phyloP scores from a whole-genome alignment of 2,797 vertebrate species.

The Sphenopsis melanotis region DNA sequence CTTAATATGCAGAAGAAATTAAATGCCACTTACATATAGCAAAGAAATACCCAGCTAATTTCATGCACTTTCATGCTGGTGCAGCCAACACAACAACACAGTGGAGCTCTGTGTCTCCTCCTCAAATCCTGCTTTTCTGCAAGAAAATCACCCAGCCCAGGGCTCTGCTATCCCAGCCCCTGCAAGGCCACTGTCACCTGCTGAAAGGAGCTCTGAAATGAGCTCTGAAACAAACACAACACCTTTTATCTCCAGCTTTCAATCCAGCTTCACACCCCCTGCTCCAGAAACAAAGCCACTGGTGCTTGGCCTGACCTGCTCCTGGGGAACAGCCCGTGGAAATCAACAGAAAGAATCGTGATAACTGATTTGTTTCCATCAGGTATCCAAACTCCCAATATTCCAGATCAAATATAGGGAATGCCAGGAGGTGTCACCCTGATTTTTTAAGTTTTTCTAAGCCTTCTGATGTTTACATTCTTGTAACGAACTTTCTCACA shows the following conservation, averaged over 20 bases:
- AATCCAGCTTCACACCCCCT: background rate
- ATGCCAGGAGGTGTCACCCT: background rate
- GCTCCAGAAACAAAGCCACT: background rate
- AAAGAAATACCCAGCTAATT: background rate
- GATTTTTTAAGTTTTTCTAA: background rate
- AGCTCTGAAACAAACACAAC: no score
- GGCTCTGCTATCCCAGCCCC: background rate
- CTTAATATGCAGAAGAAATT: conserved; percentile 28
- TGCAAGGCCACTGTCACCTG: background rate
- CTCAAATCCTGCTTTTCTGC: background rate
- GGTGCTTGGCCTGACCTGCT: background rate
- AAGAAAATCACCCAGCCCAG: background rate
- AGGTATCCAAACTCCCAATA: background rate
- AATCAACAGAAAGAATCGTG: background rate
- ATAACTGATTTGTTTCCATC: background rate
- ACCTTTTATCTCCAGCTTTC: background rate
- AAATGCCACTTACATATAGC: background rate
- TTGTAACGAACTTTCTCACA: background rate
- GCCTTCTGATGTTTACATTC: background rate
- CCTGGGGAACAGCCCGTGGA: background rate
- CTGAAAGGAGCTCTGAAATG: background rate
- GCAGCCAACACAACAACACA: background rate
- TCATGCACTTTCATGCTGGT: background rate
- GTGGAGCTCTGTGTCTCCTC: accelerated
- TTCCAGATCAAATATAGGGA: background rate